phyloP scores from a whole-genome alignment of 2,888 invertebrate genomes.

The Andrena bucephala region DNA sequence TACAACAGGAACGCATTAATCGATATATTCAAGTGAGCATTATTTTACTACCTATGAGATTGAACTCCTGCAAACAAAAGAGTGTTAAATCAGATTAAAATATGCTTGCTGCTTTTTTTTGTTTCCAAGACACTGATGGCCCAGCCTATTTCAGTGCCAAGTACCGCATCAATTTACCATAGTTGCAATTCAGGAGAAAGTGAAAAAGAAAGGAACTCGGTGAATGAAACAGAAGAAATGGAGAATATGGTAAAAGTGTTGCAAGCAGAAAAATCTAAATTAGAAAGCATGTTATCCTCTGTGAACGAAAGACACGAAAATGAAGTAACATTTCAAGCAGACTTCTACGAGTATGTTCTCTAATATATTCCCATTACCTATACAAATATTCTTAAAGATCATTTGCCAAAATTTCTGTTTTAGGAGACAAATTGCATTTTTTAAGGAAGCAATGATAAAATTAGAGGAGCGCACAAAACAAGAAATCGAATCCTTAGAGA shows the following conservation, averaged over 20 bases:
- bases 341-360: conserved; percentile 79
- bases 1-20: conserved; percentile 80
- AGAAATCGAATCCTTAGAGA: conserved; percentile 76
- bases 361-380: not conserved
- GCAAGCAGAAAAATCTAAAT: conserved; percentile 77
- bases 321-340: conserved; percentile 79
- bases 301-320: conserved; percentile 79
- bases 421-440: conserved; percentile 78
- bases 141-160: conserved; percentile 72
- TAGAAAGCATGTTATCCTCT: conserved; percentile 77
- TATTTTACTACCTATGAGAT: not conserved
- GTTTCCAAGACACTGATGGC: conserved; percentile 75
- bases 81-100: conserved; percentile 4
- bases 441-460: conserved; percentile 75
- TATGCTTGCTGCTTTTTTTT: conserved; percentile 19
- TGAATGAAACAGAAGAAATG: conserved; percentile 61
- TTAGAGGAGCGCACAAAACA: conserved; percentile 76
- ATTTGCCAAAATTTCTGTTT: conserved; percentile 25
- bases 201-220: conserved; percentile 39
- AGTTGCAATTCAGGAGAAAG: conserved; percentile 40
- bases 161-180: conserved; percentile 15
- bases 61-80: conserved; percentile 4
- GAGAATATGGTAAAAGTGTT: conserved; percentile 74
- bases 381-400: not conserved
- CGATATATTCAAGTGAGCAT: conserved; percentile 78